Base-by-base conservation (phyloP, 2,113 vertebrate species). In the Anolis carolinensis region DNA sequence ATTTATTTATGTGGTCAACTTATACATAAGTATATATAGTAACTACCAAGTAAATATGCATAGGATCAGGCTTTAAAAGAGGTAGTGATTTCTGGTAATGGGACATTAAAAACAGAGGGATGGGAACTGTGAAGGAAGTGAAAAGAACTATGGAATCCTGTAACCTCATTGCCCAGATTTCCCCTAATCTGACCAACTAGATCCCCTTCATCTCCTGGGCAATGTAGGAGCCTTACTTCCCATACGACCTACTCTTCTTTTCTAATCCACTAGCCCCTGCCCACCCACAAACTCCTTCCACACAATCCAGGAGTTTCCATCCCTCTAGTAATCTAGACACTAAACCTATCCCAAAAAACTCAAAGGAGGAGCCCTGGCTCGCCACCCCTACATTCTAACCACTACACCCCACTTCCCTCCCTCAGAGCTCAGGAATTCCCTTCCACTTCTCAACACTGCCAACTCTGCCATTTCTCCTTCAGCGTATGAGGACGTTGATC, bases 401-500 rank as follows among this genome's bases (percentile, higher is more conserved):
- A 32, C 86, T 79, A 79, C 30, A 50, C 48, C 77, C 72, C 52
- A 6, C 67, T 82, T 30, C 83, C 75, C 73, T 44, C 63, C 65
- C 73, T 72, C 48, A 50, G 86, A 88, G 81, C 86, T 79, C 82
- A 83, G 70, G 32, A 10, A 13, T 20, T 52, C 68, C 27, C 8
- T 36, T 62, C 30, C 21, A 48, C 36, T 70, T 62, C 65, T 59
- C 30, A 32, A 36, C 2, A 20, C 34, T 1, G 10, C 65, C 65
- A 30, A 27, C 65, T 27, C 65, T 23, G 18, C 25, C 11, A 5
- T 48, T 27, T 27, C 68, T 36, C 62, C 84, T 76, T 86, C 89
- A 95, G 83, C 91, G 93, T 32, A 95, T 89, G 88, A 95, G 87
- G 27, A 95, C 92, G 7, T 95, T 95, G 97, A 95, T 93, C 85